Evolutionary conservation across 2,888 invertebrate species (phyloP).

Genomic region (Maniola hyperantus): DNA sequence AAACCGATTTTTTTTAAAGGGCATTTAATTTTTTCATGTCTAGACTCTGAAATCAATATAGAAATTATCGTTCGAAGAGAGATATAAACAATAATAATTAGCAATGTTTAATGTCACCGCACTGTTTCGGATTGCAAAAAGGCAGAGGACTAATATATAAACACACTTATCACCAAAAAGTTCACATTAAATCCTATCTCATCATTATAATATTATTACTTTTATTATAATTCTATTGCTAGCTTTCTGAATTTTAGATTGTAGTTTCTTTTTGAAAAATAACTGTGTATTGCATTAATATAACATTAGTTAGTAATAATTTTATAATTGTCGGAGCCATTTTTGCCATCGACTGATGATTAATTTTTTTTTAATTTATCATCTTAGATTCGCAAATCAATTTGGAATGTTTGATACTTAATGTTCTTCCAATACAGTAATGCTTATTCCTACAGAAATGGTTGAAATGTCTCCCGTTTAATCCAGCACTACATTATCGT

Average conservation of each 20-base stretch:
- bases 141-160: constrained; percentile 40
- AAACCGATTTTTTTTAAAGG: not conserved
- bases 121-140: constrained; percentile 41
- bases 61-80: constrained; percentile 28
- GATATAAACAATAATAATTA: constrained; percentile 32
- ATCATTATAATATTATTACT: constrained; percentile 29
- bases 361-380: not conserved
- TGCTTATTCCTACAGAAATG: constrained; percentile 24
- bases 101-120: constrained; percentile 39
- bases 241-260: constrained; percentile 36
- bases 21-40: not conserved
- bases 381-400: not conserved
- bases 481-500: constrained; percentile 28
- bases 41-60: too few species aligned
- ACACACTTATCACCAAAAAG: constrained; percentile 32
- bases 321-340: constrained; percentile 39
- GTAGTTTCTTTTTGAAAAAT: constrained; percentile 30
- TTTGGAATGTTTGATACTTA: not conserved
- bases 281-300: constrained; percentile 27
- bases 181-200: constrained; percentile 30
- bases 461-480: constrained; percentile 41
- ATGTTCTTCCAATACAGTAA: not conserved
- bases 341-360: constrained; percentile 35
- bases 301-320: constrained; percentile 25
- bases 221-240: constrained; percentile 37